These are phyloP conservation scores for Gasterosteus nipponicus DNA, from an alignment of 2,113 vertebrate species.

Conservation along the genomic window DNA sequence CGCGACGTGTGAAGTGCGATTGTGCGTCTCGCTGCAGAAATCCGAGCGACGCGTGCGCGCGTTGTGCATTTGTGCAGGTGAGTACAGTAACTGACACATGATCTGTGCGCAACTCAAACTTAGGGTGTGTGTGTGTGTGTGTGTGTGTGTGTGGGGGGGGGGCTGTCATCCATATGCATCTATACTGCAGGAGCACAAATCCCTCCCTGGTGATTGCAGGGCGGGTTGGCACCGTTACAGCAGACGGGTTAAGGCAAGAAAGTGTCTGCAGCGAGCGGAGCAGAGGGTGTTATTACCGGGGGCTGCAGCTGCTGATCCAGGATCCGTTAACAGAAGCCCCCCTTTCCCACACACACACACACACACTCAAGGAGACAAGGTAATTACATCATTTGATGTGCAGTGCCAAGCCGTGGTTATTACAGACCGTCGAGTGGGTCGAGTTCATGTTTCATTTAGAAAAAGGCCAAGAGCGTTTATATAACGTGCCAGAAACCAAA, in stretches of 20 bases:
- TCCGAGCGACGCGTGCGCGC: background rate
- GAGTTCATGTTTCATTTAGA: background rate
- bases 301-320: constrained; percentile 19
- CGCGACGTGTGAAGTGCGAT: constrained; percentile 60
- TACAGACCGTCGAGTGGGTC: constrained; percentile 14
- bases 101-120: constrained; percentile 6
- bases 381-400: constrained; percentile 43
- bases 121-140: no score
- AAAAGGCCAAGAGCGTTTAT: constrained; percentile 10
- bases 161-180: background rate
- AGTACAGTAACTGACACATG: constrained; percentile 30
- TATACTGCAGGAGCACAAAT: constrained; percentile 12
- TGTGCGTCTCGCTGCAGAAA: constrained; percentile 65
- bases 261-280: constrained; percentile 40
- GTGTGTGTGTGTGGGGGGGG: background rate
- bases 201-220: constrained; percentile 48
- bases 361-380: constrained; percentile 18
- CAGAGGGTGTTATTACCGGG: constrained; percentile 45
- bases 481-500: background rate
- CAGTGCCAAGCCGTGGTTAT: constrained; percentile 19
- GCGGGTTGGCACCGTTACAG: constrained; percentile 32
- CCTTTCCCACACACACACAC: background rate
- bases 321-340: constrained; percentile 31
- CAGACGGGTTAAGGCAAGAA: constrained; percentile 30
- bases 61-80: background rate